Percentiles rank a stretch among this genome's conserved stretches.
phyloP scores from a whole-genome alignment of 1,140 invertebrate species.

The Hirudo medicinalis region DNA sequence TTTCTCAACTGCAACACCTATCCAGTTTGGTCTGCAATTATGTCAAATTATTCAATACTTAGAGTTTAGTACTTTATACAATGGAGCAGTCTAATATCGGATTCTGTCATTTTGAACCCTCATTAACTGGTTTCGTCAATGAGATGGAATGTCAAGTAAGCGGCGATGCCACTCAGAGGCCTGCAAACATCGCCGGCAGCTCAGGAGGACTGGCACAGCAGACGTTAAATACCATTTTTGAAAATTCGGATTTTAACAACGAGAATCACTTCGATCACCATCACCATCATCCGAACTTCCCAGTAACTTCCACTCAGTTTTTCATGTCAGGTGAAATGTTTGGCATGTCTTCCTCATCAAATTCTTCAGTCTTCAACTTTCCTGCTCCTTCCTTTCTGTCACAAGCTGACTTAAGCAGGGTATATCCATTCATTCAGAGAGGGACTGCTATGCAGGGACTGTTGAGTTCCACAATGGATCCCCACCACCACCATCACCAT shows the following conservation, averaged over 20 bases:
- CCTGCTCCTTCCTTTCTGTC: conserved; percentile 1
- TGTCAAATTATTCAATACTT: no score
- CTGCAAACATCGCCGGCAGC: neutral
- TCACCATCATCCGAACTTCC: neutral
- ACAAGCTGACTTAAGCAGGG: conserved; percentile 10
- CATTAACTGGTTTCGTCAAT: neutral
- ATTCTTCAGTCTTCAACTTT: neutral
- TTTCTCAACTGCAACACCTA: no score
- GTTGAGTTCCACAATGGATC: no score
- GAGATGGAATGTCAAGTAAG: conserved; percentile 7
- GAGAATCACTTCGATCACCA: neutral
- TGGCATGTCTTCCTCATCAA: conserved; percentile 6
- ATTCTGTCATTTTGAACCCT: conserved; percentile 5
- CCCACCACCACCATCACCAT: neutral
- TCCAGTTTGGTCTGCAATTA: no score
- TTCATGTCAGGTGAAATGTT: conserved; percentile 7
- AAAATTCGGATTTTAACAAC: neutral
- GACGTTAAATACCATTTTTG: conserved; percentile 7
- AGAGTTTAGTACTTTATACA: neutral
- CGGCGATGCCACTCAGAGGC: neutral
- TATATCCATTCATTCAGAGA: conserved; percentile 12
- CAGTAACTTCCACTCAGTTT: neutral
- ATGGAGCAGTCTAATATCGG: conserved; percentile 7
- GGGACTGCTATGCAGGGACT: neutral
- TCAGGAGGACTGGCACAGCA: neutral